phyloP scores from a whole-genome alignment of 2,113 vertebrate genomes.

The Pedionomus torquatus region DNA sequence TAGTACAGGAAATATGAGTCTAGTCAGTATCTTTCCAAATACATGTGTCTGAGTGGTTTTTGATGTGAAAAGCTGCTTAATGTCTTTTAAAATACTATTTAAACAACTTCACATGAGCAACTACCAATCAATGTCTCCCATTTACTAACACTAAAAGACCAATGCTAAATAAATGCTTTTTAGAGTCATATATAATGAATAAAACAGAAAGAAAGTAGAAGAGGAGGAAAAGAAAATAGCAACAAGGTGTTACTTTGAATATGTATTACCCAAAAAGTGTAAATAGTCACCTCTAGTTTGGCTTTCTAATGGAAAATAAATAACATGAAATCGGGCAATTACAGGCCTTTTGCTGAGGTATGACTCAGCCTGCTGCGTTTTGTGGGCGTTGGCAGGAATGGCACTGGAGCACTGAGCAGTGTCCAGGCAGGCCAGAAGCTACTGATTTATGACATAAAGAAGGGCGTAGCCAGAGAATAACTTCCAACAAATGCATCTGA shows the following conservation, averaged over 20 bases:
- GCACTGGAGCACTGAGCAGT: not conserved
- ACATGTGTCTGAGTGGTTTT: conserved; percentile 43
- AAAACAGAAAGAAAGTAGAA: not conserved
- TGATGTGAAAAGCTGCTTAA: conserved; percentile 59
- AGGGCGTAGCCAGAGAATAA: not conserved
- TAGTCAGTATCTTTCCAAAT: conserved; percentile 72
- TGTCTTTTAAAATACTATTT: conserved; percentile 65
- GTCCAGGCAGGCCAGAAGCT: not conserved
- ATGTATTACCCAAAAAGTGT: not conserved
- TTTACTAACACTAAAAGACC: not conserved
- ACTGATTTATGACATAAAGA: conserved; percentile 19
- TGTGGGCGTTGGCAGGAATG: conserved; percentile 26
- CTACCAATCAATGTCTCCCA: conserved; percentile 14
- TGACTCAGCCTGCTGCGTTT: conserved; percentile 47
- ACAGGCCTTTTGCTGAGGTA: conserved; percentile 3
- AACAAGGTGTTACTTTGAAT: conserved; percentile 1
- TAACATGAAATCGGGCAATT: conserved; percentile 27
- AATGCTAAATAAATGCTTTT: conserved; percentile 29
- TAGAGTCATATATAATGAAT: not conserved
- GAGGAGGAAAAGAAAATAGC: not conserved
- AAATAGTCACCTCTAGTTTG: not conserved
- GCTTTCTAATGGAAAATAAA: conserved; percentile 25
- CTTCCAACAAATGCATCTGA: conserved; percentile 27
- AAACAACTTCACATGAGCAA: conserved; percentile 53
- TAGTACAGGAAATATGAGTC: conserved; percentile 74